A percentile compares a stretch with the other conserved stretches of the same genome.
phyloP scores from a whole-genome alignment of 2,888 invertebrate genomes.

The Drymonia ruficornis region DNA sequence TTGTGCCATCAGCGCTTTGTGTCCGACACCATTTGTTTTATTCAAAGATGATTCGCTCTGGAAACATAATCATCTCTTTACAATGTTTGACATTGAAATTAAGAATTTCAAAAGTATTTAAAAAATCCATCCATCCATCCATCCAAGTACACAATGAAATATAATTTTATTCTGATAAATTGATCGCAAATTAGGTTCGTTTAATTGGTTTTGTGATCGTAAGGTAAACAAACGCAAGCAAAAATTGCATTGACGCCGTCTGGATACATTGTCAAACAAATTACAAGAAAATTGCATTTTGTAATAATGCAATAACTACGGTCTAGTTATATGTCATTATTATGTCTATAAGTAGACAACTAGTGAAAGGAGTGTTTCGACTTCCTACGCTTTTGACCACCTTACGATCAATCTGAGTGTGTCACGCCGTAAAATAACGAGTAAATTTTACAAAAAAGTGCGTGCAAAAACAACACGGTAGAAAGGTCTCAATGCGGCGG shows the following conservation, averaged over 20 bases:
- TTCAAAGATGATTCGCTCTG: conserved; percentile 1
- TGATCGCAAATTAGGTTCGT: background rate
- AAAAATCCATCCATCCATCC: no score
- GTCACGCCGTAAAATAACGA: conserved; percentile 9
- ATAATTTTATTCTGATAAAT: background rate
- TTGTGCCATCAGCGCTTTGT: conserved; percentile 13
- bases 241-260: background rate
- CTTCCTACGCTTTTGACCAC: conserved; percentile 19
- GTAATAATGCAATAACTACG: background rate
- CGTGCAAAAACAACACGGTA: conserved; percentile 20
- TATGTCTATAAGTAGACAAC: conserved; percentile 23
- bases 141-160: background rate
- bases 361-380: conserved; percentile 31
- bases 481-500: conserved; percentile 19
- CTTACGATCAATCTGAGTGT: conserved; percentile 11
- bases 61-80: background rate
- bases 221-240: background rate
- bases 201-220: background rate
- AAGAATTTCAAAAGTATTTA: background rate
- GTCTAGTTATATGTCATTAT: background rate
- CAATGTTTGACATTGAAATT: background rate
- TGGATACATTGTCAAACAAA: background rate
- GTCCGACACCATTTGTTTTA: conserved; percentile 15
- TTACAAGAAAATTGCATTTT: background rate
- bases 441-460: conserved; percentile 15